Conservation (phyloP, 2,113 vertebrate genomes). For the Podiceps cristatus region DNA sequence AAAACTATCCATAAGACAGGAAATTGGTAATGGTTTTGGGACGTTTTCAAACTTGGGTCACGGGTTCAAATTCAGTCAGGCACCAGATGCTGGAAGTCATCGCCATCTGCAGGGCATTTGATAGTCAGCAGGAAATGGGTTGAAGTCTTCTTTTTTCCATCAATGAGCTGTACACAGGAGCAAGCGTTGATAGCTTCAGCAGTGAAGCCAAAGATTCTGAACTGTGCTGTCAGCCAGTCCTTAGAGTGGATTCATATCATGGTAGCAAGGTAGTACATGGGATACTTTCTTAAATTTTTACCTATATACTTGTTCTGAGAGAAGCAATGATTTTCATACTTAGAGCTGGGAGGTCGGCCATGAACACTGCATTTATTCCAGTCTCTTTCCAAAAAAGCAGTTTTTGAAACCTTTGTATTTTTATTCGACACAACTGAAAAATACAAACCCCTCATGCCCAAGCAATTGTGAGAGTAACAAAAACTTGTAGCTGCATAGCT, state of each 20-base stretch:
- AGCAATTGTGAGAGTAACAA: not conserved
- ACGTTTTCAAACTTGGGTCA: not conserved
- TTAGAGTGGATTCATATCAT: not conserved
- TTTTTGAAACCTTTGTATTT: not conserved
- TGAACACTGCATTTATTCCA: not conserved
- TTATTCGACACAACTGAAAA: not conserved
- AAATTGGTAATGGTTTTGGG: not conserved
- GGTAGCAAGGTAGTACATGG: not conserved
- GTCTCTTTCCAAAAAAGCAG: not conserved
- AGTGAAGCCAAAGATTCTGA: not conserved
- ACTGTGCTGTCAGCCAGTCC: not conserved
- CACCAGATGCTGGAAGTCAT: not conserved
- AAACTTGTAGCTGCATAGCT: not conserved
- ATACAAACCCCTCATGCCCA: fast-evolving
- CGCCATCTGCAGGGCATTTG: fast-evolving
- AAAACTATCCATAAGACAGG: not conserved
- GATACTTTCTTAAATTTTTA: not conserved
- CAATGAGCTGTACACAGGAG: not conserved
- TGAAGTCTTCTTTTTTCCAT: not conserved
- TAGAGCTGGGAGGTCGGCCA: fast-evolving
- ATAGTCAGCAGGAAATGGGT: not conserved
- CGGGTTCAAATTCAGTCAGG: not conserved
- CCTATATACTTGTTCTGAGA: not conserved
- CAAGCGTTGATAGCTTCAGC: not conserved
- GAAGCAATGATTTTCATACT: not conserved